phyloP scores from a whole-genome alignment of 2,113 vertebrate species.

The Pipa parva region DNA sequence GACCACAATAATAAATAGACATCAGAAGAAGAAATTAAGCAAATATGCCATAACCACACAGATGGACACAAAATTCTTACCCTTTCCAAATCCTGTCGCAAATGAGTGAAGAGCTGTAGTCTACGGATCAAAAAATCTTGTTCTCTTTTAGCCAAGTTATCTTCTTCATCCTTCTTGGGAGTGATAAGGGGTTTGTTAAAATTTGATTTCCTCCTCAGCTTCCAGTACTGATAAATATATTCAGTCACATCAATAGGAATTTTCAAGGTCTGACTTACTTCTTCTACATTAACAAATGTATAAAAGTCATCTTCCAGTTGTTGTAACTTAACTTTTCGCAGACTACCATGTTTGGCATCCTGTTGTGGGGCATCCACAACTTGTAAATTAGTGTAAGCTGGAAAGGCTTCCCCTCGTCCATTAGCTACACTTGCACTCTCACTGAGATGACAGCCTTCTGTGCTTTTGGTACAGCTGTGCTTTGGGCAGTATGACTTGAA shows the following conservation, averaged over 20 bases:
- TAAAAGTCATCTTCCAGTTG: constrained; percentile 94
- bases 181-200: constrained; percentile 93
- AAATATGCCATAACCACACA: neutral
- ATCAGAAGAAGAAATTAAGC: neutral
- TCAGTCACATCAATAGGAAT: constrained; percentile 75
- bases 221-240: constrained; percentile 96
- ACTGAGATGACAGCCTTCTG: constrained; percentile 41
- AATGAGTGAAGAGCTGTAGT: constrained; percentile 92
- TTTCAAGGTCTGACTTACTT: constrained; percentile 72
- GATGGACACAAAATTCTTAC: constrained; percentile 58
- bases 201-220: constrained; percentile 89
- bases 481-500: constrained; percentile 95
- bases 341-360: constrained; percentile 74
- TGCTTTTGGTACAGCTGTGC: constrained; percentile 71
- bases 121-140: constrained; percentile 90
- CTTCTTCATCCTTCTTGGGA: constrained; percentile 92
- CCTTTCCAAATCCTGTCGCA: constrained; percentile 95
- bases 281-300: constrained; percentile 74
- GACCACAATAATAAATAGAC: too few species aligned
- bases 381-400: constrained; percentile 50
- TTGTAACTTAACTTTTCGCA: constrained; percentile 88
- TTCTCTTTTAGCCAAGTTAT: constrained; percentile 87
- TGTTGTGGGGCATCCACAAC: constrained; percentile 67
- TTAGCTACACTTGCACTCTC: constrained; percentile 54
- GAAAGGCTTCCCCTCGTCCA: constrained; percentile 46